phyloP scores from a whole-genome alignment of 2,797 vertebrate species.

The Sebastes hubbsi region DNA sequence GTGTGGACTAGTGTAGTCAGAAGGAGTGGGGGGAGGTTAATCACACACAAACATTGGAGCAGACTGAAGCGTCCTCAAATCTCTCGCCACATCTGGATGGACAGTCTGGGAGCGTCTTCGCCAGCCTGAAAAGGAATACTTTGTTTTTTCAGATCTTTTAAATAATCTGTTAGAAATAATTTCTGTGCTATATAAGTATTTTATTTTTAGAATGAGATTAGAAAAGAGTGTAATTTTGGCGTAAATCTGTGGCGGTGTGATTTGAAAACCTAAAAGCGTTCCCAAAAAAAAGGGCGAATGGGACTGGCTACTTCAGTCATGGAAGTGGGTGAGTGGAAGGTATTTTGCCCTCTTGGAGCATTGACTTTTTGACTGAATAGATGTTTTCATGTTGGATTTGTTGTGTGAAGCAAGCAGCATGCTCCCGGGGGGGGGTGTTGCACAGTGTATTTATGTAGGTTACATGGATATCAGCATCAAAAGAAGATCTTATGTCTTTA shows the following conservation, averaged over 20 bases:
- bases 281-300: conserved; percentile 47
- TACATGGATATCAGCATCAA: background rate
- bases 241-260: conserved; percentile 18
- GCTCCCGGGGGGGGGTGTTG: background rate
- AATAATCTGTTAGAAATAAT: background rate
- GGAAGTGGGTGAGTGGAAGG: conserved; percentile 63
- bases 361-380: conserved; percentile 11
- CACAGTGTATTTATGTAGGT: conserved; percentile 15
- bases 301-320: conserved; percentile 61
- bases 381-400: conserved; percentile 11
- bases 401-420: conserved; percentile 9
- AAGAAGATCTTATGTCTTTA: conserved; percentile 4
- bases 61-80: conserved; percentile 56
- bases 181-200: background rate
- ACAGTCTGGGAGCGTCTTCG: conserved; percentile 42
- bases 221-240: conserved; percentile 18
- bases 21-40: conserved; percentile 63
- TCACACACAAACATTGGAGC: conserved; percentile 50
- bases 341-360: conserved; percentile 9
- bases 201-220: background rate
- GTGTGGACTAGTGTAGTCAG: conserved; percentile 40
- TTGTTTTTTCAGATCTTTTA: background rate
- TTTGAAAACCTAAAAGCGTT: conserved; percentile 31
- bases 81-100: conserved; percentile 71
- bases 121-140: conserved; percentile 1